Conservation (phyloP, 1,140 invertebrate species). For the Notospermus geniculatus region DNA sequence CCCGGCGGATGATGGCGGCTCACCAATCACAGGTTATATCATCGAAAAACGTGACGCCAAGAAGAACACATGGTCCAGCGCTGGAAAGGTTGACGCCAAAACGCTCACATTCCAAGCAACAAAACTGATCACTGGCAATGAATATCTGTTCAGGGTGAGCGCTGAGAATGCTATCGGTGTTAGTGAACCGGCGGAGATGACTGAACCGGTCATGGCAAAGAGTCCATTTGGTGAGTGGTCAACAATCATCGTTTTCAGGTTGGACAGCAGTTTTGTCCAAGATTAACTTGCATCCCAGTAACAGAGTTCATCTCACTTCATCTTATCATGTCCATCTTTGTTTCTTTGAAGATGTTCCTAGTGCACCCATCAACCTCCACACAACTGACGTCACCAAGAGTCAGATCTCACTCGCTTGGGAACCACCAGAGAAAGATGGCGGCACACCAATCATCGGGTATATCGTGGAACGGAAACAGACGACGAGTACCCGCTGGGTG, state of each 20-base stretch:
- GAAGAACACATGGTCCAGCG: slow-evolving; percentile 86
- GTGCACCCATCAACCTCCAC: slow-evolving; percentile 87
- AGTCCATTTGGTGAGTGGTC: slow-evolving; percentile 52
- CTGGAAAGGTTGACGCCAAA: slow-evolving; percentile 37
- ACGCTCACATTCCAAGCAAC: slow-evolving; percentile 62
- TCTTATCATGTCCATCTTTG: no score
- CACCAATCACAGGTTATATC: slow-evolving; percentile 74
- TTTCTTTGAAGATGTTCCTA: slow-evolving; percentile 58
- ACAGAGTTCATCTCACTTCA: no score
- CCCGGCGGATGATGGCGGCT: slow-evolving; percentile 75
- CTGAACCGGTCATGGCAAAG: slow-evolving; percentile 58
- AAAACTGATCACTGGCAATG: slow-evolving; percentile 79
- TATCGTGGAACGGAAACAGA: slow-evolving; percentile 78
- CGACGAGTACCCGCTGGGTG: slow-evolving; percentile 83
- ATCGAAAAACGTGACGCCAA: slow-evolving; percentile 95
- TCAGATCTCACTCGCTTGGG: slow-evolving; percentile 90
- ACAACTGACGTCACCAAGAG: slow-evolving; percentile 89
- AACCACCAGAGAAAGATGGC: slow-evolving; percentile 82
- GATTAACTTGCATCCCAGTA: no score
- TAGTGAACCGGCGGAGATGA: slow-evolving; percentile 70
- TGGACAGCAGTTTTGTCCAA: no score
- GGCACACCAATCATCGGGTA: slow-evolving; percentile 91
- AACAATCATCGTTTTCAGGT: no score
- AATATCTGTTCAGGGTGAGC: slow-evolving; percentile 91
- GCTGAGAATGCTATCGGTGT: slow-evolving; percentile 85